Conservation (phyloP, 2,888 invertebrate species). For the Megalurothrips usitatus region DNA sequence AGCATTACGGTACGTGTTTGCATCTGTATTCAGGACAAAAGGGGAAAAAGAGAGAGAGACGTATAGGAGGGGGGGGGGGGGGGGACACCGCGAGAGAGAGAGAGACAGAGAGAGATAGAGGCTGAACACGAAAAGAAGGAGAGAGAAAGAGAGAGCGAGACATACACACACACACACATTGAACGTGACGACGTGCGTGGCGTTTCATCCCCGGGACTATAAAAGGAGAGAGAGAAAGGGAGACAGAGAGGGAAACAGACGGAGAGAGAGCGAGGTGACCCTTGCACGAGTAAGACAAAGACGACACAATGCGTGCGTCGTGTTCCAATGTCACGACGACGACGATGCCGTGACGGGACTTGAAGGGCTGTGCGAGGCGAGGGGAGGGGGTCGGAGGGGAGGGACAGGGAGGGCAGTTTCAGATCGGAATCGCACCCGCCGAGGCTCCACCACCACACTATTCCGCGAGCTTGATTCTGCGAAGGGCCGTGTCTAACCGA, state of each 20-base stretch:
- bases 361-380: background rate
- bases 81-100: background rate
- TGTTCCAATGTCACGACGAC: background rate
- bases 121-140: too few species aligned
- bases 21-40: too few species aligned
- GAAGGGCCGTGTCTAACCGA: too few species aligned
- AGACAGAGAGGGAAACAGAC: background rate
- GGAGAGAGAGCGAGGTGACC: background rate
- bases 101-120: background rate
- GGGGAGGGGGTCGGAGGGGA: background rate
- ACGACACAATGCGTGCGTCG: slow-evolving; percentile 6
- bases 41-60: background rate
- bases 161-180: background rate
- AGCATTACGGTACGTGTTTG: too few species aligned
- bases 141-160: background rate
- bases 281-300: background rate
- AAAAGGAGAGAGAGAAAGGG: background rate
- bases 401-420: too few species aligned
- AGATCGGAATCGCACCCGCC: too few species aligned
- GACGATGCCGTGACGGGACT: background rate
- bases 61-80: too few species aligned
- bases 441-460: too few species aligned
- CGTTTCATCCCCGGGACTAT: background rate
- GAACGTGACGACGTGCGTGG: background rate
- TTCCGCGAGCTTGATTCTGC: too few species aligned